Conservation (phyloP, 2,797 vertebrate species). For the Gambelia wislizenii region DNA sequence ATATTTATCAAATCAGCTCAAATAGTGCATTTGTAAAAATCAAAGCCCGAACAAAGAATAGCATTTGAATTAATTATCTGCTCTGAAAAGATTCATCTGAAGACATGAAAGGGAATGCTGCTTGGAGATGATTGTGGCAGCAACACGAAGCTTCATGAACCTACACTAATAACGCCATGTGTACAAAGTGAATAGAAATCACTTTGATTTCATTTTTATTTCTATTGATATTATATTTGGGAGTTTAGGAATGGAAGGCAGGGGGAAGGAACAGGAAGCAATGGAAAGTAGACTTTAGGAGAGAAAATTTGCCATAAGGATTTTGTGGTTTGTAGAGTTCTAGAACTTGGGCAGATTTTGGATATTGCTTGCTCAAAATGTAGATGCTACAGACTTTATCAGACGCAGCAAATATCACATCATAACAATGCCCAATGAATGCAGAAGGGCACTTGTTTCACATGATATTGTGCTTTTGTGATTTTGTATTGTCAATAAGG, state of each 20-base stretch:
- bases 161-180: neutral
- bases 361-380: too few species aligned
- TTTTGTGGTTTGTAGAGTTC: neutral
- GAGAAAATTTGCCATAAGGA: neutral
- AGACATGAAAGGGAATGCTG: conserved; percentile 45
- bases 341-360: neutral
- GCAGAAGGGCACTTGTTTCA: too few species aligned
- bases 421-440: too few species aligned
- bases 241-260: neutral
- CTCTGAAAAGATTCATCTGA: conserved; percentile 30
- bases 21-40: conserved; percentile 59
- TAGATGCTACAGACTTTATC: too few species aligned
- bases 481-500: too few species aligned
- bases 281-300: neutral
- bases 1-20: conserved; percentile 54
- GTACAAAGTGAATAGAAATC: neutral
- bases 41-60: conserved; percentile 45
- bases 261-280: neutral
- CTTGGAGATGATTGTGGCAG: conserved; percentile 16
- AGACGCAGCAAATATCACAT: too few species aligned
- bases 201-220: neutral
- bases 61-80: conserved; percentile 53
- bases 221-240: neutral
- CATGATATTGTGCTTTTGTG: too few species aligned
- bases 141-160: neutral